Evolutionary conservation across 2,888 invertebrate genomes (phyloP).

Genomic region (Magallana nippona): DNA sequence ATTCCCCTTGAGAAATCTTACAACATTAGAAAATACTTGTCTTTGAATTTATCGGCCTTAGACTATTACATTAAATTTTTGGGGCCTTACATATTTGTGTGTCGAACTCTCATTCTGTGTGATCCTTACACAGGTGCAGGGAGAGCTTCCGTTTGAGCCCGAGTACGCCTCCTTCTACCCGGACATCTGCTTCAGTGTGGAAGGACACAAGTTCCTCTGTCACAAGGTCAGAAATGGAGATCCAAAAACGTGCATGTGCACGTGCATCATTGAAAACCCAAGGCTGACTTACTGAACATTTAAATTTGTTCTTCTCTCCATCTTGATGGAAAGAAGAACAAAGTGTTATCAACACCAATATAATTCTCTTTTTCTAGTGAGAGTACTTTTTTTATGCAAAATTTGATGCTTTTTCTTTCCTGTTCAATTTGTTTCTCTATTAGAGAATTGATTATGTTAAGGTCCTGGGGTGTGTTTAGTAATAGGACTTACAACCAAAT

Average conservation of each 20-base stretch:
- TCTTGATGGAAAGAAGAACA: no score
- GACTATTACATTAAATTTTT: no score
- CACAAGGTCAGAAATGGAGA: slow-evolving; percentile 77
- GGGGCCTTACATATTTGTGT: neutral
- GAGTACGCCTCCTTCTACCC: slow-evolving; percentile 74
- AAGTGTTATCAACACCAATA: no score
- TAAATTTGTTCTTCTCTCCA: no score
- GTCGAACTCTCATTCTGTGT: neutral
- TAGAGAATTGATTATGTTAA: slow-evolving; percentile 81
- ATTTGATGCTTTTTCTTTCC: neutral
- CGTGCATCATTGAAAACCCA: neutral
- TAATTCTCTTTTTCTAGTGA: no score
- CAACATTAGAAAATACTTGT: no score
- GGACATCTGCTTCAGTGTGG: slow-evolving; percentile 80
- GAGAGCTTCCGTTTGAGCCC: slow-evolving; percentile 80
- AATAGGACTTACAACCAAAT: no score
- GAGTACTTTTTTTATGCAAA: no score
- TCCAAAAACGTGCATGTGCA: neutral
- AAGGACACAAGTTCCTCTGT: slow-evolving; percentile 79
- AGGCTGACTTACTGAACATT: no score
- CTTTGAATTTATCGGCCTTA: no score
- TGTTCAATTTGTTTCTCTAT: slow-evolving; percentile 80
- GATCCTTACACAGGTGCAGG: slow-evolving; percentile 63
- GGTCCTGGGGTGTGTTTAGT: slow-evolving; percentile 56
- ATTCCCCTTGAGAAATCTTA: no score